A percentile compares a stretch with the other conserved stretches of the same genome.
These are phyloP conservation scores for Prunella fulvescens DNA, from an alignment of 2,113 vertebrate genomes.

Conservation along the genomic window DNA sequence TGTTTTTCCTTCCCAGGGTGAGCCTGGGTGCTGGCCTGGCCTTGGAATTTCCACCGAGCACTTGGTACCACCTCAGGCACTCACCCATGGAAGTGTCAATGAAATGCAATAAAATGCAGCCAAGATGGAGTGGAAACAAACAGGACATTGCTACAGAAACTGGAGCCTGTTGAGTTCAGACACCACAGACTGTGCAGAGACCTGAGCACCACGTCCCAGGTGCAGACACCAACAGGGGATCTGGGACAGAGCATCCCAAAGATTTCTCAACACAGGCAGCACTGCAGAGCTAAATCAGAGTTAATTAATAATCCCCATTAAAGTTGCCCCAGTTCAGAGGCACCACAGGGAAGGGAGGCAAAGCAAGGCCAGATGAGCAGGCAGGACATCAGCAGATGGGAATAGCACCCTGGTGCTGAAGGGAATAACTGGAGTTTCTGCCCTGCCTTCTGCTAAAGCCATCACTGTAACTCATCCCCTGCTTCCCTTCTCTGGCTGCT, in stretches of 20 bases:
- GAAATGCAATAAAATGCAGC: not conserved
- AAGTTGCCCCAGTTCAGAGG: not conserved
- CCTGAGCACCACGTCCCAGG: not conserved
- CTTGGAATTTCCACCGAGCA: not conserved
- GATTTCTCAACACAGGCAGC: not conserved
- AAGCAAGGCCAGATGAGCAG: not conserved
- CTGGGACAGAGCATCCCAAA: not conserved
- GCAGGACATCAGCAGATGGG: not conserved
- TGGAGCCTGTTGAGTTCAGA: not conserved
- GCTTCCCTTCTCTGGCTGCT: not conserved
- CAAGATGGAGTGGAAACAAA: not conserved
- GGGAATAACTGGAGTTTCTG: not conserved
- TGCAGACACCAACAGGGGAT: not conserved
- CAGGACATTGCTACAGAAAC: not conserved
- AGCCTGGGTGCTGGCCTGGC: not conserved
- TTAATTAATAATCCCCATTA: not conserved
- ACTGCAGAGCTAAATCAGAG: not conserved
- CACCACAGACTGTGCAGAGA: not conserved
- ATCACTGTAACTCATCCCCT: conserved; percentile 18
- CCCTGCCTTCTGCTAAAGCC: conserved; percentile 12
- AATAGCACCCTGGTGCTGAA: not conserved
- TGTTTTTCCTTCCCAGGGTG: not conserved
- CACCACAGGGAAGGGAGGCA: rapidly evolving
- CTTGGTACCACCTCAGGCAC: not conserved
- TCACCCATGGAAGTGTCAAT: rapidly evolving